A percentile compares a stretch with the other conserved stretches of the same genome.
phyloP scores from a whole-genome alignment of 1,140 invertebrate genomes.

The Ridgeia piscesae region DNA sequence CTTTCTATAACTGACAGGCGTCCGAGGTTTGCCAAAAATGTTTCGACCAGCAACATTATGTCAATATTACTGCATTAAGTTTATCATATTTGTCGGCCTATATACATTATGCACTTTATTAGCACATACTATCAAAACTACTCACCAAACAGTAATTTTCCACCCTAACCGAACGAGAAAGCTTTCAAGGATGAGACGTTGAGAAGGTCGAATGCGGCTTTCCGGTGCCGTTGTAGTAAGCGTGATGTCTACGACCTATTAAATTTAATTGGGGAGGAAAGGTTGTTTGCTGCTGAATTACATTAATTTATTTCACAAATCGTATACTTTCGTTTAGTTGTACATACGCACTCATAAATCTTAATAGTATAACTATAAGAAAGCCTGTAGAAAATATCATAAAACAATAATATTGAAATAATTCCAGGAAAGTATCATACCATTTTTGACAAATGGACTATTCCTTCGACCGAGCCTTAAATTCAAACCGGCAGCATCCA shows the following conservation, averaged over 20 bases:
- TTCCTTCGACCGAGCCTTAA: not conserved
- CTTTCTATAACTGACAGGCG: not conserved
- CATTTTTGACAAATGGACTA: not conserved
- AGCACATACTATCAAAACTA: not conserved
- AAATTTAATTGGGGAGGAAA: not conserved
- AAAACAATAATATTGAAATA: not conserved
- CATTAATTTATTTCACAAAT: not conserved
- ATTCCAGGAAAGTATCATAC: not conserved
- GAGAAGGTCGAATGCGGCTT: not conserved
- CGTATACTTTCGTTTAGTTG: not conserved
- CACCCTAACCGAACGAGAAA: not conserved
- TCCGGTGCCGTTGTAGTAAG: not conserved
- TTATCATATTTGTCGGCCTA: not conserved
- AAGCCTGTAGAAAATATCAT: not conserved
- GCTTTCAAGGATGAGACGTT: not conserved
- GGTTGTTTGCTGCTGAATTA: not conserved
- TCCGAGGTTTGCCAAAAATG: not conserved
- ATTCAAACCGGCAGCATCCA: not conserved
- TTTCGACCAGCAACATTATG: not conserved
- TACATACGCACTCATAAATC: not conserved
- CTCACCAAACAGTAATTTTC: not conserved
- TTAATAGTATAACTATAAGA: not conserved
- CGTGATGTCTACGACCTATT: constrained; percentile 4
- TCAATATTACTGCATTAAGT: not conserved
- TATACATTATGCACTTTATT: not conserved